Evolutionary conservation across 2,888 invertebrate genomes (phyloP).

Genomic region (Ypsolopha scabrella): DNA sequence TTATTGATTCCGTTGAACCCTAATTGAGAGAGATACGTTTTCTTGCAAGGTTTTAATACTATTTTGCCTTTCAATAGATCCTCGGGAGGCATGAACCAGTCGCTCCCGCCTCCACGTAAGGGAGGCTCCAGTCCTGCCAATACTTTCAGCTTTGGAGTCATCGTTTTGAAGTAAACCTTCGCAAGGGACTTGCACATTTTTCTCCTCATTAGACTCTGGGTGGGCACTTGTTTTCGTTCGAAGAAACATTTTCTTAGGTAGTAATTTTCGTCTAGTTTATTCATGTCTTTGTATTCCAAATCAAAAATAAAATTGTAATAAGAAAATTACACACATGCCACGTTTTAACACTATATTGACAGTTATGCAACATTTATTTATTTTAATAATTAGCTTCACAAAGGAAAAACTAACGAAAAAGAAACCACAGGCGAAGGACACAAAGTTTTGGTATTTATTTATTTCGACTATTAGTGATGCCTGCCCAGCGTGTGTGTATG

Average conservation of each 20-base stretch:
- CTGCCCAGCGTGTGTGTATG: no score
- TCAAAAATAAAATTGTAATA: no score
- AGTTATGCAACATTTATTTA: no score
- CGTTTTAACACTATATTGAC: no score
- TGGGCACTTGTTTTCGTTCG: constrained; percentile 43
- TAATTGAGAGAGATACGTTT: constrained; percentile 30
- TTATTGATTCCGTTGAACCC: constrained; percentile 33
- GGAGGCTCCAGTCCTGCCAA: constrained; percentile 51
- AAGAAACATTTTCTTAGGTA: constrained; percentile 44
- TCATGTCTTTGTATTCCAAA: not conserved
- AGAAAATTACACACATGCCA: no score
- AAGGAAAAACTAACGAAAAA: no score
- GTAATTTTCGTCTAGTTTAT: constrained; percentile 33
- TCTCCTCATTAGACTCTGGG: constrained; percentile 40
- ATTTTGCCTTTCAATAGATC: constrained; percentile 35
- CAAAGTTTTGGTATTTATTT: no score
- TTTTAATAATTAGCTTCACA: no score
- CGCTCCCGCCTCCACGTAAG: constrained; percentile 45
- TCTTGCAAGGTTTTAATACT: constrained; percentile 39
- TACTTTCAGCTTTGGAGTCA: constrained; percentile 38
- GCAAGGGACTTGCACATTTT: constrained; percentile 45
- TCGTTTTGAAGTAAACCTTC: constrained; percentile 47
- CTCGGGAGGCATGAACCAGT: constrained; percentile 47
- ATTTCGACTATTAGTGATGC: no score
- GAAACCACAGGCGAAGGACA: no score